Evolutionary conservation across 2,888 invertebrate genomes (phyloP), one percentile per base, ranked within the genome.

Genomic region (Flabesymbios commensalis): DNA sequence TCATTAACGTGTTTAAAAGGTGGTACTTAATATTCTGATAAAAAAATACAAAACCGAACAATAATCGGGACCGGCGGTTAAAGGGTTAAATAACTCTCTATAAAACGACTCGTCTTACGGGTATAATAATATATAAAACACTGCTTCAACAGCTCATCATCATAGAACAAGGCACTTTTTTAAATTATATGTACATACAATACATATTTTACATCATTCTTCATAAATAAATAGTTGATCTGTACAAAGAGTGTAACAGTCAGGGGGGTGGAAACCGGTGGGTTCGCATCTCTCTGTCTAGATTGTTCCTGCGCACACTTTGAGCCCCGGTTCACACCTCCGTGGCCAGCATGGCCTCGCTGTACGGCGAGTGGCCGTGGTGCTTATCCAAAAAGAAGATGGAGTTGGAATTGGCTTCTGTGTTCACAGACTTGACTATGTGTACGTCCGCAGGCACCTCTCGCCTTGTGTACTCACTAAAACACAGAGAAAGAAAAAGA

Each of bases 161-260:
- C n/a, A 49, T 32, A 29, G 14, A 49, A 49, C 49, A 49, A 49
- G 49, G 49, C 49, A 49, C 49, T 49, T 36, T 36, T n/a, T 36
- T 49, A 49, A 49, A 49, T 49, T 49, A 49, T 49, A 49, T 49
- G 10, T 49, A 49, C 49, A 49, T n/a, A n/a, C n/a, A n/a, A n/a
- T n/a, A n/a, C n/a, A n/a, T n/a, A n/a, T n/a, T n/a, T n/a, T n/a
- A n/a, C n/a, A n/a, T n/a, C n/a, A n/a, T n/a, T n/a, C n/a, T n/a
- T n/a, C n/a, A n/a, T n/a, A n/a, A n/a, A n/a, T n/a, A n/a, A n/a
- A n/a, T n/a, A n/a, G n/a, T n/a, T n/a, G n/a, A n/a, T n/a, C n/a
- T n/a, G n/a, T n/a, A n/a, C n/a, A n/a, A n/a, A n/a, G n/a, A n/a
- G n/a, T n/a, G n/a, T n/a, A n/a, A n/a, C n/a, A n/a, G n/a, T n/a